Conservation (phyloP, 2,888 invertebrate species). For the Agrochola circellaris region DNA sequence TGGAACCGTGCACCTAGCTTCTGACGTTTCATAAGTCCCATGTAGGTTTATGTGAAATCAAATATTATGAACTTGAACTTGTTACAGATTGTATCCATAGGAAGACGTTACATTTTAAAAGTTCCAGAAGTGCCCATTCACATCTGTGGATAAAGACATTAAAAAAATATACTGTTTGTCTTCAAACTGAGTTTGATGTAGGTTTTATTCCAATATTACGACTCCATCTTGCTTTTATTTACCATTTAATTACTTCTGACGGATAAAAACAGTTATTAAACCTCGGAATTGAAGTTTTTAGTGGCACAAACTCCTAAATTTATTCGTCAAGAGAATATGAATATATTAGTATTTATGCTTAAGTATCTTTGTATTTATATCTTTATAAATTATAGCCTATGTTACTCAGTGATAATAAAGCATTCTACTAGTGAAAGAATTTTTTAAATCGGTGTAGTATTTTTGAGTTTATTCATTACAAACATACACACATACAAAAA, state of each 20-base stretch:
- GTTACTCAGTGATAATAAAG: too few species aligned
- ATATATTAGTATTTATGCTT: neutral
- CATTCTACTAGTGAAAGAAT: too few species aligned
- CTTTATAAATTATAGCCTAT: too few species aligned
- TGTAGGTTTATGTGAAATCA: too few species aligned
- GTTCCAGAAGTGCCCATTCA: conserved; percentile 5
- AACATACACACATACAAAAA: too few species aligned
- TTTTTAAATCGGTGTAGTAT: too few species aligned
- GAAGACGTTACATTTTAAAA: neutral
- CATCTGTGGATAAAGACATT: conserved; percentile 25
- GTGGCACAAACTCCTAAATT: neutral
- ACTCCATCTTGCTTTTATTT: conserved; percentile 31
- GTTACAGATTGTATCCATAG: too few species aligned
- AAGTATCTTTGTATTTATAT: too few species aligned
- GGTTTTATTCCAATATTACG: conserved; percentile 46
- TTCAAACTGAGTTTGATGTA: conserved; percentile 40
- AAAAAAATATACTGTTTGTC: conserved; percentile 34
- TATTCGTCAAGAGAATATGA: conserved; percentile 20
- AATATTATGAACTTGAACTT: too few species aligned
- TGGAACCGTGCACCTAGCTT: too few species aligned
- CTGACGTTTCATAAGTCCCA: too few species aligned
- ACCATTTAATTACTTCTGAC: conserved; percentile 28
- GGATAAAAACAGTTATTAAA: conserved; percentile 22
- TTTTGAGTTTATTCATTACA: too few species aligned
- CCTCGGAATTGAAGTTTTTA: neutral